These are phyloP conservation scores for Morinoia aosen DNA, from an alignment of 2,888 invertebrate species.

Conservation along the genomic window DNA sequence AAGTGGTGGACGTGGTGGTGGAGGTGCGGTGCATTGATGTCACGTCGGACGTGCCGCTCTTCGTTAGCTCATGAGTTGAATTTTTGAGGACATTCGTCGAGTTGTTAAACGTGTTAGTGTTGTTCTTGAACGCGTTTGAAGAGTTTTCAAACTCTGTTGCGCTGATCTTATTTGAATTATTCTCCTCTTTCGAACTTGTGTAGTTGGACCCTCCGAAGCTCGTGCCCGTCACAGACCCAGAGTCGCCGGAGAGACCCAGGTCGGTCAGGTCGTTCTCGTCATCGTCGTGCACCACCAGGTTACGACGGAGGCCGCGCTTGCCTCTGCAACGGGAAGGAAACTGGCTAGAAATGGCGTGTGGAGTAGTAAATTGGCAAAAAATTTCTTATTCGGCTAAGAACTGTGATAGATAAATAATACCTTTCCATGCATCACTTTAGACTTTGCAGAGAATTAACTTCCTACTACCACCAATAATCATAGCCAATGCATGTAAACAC, in stretches of 20 bases:
- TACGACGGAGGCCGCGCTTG: conserved; percentile 71
- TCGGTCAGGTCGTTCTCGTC: conserved; percentile 88
- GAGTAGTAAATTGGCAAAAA: background rate
- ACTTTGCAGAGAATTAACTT: too few species aligned
- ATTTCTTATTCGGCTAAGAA: too few species aligned
- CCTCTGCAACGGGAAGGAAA: conserved; percentile 68
- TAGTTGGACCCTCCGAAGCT: background rate
- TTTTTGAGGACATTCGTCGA: background rate
- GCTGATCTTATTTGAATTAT: background rate
- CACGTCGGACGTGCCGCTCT: background rate
- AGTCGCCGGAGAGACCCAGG: conserved; percentile 78
- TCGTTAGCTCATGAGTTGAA: background rate
- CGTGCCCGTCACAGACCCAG: background rate
- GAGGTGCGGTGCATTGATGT: background rate
- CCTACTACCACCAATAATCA: too few species aligned
- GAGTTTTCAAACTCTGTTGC: background rate
- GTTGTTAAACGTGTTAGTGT: conserved; percentile 24
- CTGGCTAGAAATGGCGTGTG: background rate
- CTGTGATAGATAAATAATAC: too few species aligned
- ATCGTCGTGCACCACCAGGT: conserved; percentile 82
- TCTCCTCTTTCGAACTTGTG: background rate
- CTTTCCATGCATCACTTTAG: too few species aligned
- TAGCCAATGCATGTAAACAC: too few species aligned
- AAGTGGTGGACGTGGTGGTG: conserved; percentile 23
- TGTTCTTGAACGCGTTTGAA: background rate